These are phyloP conservation scores for Theocolax elegans DNA, from an alignment of 1,140 invertebrate genomes.

Conservation along the genomic window DNA sequence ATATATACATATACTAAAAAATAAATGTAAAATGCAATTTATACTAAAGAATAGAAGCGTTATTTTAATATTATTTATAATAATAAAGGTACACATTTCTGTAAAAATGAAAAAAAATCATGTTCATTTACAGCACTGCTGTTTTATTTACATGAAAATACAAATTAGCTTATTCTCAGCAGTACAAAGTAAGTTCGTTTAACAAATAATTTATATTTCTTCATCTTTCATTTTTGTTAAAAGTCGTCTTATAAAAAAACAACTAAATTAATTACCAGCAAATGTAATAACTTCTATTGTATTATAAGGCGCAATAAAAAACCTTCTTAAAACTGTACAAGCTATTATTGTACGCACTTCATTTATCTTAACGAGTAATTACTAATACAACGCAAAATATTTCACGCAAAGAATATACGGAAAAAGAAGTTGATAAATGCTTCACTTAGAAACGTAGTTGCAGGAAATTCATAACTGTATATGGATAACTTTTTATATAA, in stretches of 20 bases:
- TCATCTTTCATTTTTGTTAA: too few relatives aligned
- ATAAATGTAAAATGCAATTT: too few relatives aligned
- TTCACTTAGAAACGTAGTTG: too few relatives aligned
- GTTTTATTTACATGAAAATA: slow-evolving; percentile 43
- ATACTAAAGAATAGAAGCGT: too few relatives aligned
- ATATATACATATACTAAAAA: too few relatives aligned
- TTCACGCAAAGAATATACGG: not conserved
- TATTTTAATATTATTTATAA: too few relatives aligned
- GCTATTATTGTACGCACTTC: slow-evolving; percentile 30
- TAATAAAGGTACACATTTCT: too few relatives aligned
- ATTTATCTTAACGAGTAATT: not conserved
- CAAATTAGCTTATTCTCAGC: slow-evolving; percentile 23
- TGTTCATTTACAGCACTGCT: slow-evolving; percentile 32
- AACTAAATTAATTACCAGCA: not conserved
- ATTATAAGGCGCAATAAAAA: not conserved
- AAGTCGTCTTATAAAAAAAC: not conserved
- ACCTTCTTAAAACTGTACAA: slow-evolving; percentile 9
- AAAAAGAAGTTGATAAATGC: too few relatives aligned
- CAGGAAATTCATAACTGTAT: too few relatives aligned
- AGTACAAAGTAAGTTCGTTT: slow-evolving; percentile 10
- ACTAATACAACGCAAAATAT: not conserved
- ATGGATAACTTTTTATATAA: too few relatives aligned
- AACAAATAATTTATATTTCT: too few relatives aligned
- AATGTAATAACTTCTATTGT: not conserved
- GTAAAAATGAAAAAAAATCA: too few relatives aligned